Conservation (phyloP, 2,888 invertebrate species). For the Hyles lineata region DNA sequence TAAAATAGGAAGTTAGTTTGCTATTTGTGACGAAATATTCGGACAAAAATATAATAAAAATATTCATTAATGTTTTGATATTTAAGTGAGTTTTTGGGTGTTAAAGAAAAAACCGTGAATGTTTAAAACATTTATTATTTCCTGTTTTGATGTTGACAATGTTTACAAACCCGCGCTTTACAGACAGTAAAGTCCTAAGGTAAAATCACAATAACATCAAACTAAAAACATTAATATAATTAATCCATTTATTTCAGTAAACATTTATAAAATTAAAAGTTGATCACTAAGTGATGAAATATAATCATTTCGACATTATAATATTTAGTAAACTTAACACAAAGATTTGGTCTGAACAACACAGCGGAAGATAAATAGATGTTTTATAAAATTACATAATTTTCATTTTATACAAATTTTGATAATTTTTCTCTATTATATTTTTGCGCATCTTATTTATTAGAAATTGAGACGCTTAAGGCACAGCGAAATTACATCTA, state of each 20-base stretch:
- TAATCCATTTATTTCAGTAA: constrained; percentile 36
- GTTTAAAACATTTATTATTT: constrained; percentile 80
- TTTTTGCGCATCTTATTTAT: constrained; percentile 68
- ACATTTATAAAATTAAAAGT: constrained; percentile 33
- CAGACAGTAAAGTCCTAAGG: constrained; percentile 55
- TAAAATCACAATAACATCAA: constrained; percentile 53
- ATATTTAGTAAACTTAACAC: constrained; percentile 43
- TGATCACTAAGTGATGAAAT: constrained; percentile 35
- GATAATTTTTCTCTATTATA: constrained; percentile 62
- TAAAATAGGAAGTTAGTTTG: too few relatives aligned
- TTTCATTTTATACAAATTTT: constrained; percentile 69
- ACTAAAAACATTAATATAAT: constrained; percentile 45
- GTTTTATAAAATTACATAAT: constrained; percentile 71
- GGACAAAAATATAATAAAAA: not conserved
- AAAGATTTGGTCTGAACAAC: constrained; percentile 59
- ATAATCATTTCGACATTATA: constrained; percentile 39
- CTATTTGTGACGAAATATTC: too few relatives aligned
- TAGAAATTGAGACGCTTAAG: constrained; percentile 84
- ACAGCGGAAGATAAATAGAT: constrained; percentile 66
- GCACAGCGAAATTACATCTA: constrained; percentile 82
- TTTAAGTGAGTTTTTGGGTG: too few relatives aligned
- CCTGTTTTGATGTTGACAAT: constrained; percentile 61
- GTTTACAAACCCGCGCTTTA: constrained; percentile 62
- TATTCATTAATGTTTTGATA: too few relatives aligned
- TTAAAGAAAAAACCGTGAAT: constrained; percentile 38